A percentile compares a stretch with the other conserved stretches of the same genome.
Conservation (phyloP, 30 jellyfish, hydroid and myxozoan genomes). For the Catostylus mosaicus region DNA sequence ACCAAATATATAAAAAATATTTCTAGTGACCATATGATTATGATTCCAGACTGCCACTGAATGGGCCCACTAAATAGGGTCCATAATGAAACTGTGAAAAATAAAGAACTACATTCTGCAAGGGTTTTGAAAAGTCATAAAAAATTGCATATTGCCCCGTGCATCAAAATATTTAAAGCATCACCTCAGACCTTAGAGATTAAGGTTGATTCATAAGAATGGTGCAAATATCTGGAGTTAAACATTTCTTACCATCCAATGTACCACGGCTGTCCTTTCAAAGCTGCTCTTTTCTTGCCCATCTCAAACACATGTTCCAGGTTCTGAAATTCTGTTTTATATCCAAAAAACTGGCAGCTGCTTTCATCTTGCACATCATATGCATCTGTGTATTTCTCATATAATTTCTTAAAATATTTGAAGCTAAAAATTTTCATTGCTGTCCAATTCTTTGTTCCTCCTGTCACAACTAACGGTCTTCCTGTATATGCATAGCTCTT, state of each 20-base stretch:
- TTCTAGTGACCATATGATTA: no score
- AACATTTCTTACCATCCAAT: conserved; percentile 92
- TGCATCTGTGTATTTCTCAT: conserved; percentile 67
- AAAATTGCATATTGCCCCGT: no score
- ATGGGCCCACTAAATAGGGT: no score
- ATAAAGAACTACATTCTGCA: no score
- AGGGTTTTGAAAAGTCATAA: no score
- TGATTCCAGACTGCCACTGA: no score
- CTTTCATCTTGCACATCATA: conserved; percentile 65
- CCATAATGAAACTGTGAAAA: no score
- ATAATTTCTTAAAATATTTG: conserved; percentile 68
- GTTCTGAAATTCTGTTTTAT: conserved; percentile 79
- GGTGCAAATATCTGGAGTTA: no score
- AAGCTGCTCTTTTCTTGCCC: conserved; percentile 79
- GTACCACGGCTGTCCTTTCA: conserved; percentile 88
- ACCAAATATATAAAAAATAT: no score
- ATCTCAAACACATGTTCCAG: conserved; percentile 75
- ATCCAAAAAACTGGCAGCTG: conserved; percentile 92
- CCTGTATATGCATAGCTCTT: conserved; percentile 87
- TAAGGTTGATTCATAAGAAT: no score
- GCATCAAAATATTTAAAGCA: no score
- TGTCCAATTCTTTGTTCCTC: conserved; percentile 87
- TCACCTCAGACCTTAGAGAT: no score
- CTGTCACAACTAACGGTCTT: conserved; percentile 90
- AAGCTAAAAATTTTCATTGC: conserved; percentile 76